A percentile compares a stretch with the other conserved stretches of the same genome.
These are phyloP conservation scores for Tyria jacobaeae DNA, from an alignment of 2,888 invertebrate genomes.

Conservation along the genomic window DNA sequence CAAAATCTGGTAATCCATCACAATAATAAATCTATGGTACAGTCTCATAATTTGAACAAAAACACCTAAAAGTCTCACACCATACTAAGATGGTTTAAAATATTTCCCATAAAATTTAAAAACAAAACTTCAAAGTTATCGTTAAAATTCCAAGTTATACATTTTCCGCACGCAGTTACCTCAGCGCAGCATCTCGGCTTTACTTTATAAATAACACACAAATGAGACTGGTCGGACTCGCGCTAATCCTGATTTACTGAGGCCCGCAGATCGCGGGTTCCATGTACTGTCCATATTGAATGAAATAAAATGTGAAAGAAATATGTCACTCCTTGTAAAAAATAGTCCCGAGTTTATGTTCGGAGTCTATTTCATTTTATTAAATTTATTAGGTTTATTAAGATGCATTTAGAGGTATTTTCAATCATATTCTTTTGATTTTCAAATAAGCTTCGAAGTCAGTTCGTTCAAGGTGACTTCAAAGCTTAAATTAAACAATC, in stretches of 20 bases:
- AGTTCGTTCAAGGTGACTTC: too few species aligned
- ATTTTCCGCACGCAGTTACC: slow-evolving; percentile 60
- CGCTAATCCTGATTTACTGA: slow-evolving; percentile 83
- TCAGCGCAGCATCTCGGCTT: slow-evolving; percentile 60
- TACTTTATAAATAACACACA: slow-evolving; percentile 81
- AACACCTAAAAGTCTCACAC: not conserved
- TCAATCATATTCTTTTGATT: not conserved
- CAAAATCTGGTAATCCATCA: not conserved
- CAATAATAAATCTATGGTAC: not conserved
- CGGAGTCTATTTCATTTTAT: slow-evolving; percentile 40
- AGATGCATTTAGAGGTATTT: slow-evolving; percentile 1
- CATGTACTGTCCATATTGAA: slow-evolving; percentile 55
- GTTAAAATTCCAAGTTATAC: slow-evolving; percentile 49
- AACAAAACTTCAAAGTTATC: slow-evolving; percentile 42
- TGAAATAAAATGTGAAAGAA: slow-evolving; percentile 40
- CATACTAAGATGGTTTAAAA: slow-evolving; percentile 6
- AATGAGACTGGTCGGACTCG: slow-evolving; percentile 75
- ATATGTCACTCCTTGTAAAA: slow-evolving; percentile 48
- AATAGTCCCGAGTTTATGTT: slow-evolving; percentile 41
- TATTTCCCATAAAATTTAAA: slow-evolving; percentile 31
- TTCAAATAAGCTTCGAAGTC: not conserved
- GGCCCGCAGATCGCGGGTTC: slow-evolving; percentile 60
- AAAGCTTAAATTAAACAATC: too few species aligned
- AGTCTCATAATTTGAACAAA: not conserved
- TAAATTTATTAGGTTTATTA: slow-evolving; percentile 21